Evolutionary conservation across 1,140 invertebrate species (phyloP), one percentile per base, ranked within the genome.

Genomic region (Ladona fulva): DNA sequence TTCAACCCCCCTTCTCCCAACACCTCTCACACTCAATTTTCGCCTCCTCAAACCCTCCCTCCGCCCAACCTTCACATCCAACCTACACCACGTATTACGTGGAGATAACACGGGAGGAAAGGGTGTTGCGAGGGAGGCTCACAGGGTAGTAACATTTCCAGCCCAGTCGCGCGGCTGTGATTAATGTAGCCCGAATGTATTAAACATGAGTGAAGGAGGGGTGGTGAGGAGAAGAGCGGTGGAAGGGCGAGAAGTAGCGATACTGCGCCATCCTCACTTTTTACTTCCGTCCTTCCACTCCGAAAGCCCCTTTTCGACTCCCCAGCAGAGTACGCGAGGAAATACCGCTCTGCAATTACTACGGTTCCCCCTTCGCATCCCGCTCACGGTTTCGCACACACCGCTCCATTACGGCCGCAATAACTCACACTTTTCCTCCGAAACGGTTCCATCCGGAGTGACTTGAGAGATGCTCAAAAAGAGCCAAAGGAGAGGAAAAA

Each of bases 111-210:
- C 16, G 52, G 3, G 3, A 66, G 52, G 52, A 66, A 66, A 66
- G n/a, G 52, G 52, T 16, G 52, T 66, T 66, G 52, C 14, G n/a
- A 66, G 52, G 52, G 52, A 66, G 52, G 52, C 52, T 52, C 10
- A 52, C 10, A 52, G 44, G 44, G 44, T 12, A 66, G 52, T 12
- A 66, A 66, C 52, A 66, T 66, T 66, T 66, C 52, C 52, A 66
- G 52, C 52, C 52, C 52, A 66, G 52, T 66, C 52, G 52, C 1
- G 52, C 52, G 52, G 52, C 52, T 66, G 52, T 66, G 52, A 66
- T 66, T 66, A 66, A 66, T 66, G 52, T 66, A 66, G 52, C 52
- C 52, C 52, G 52, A 66, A 66, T 66, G 52, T 66, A 66, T 66
- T 66, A 66, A 66, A 66, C 52, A 66, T 66, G 52, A 66, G 52